A percentile compares a stretch with the other conserved stretches of the same genome.
phyloP scores from a whole-genome alignment of 2,113 vertebrate genomes.

The Amia ocellicauda region DNA sequence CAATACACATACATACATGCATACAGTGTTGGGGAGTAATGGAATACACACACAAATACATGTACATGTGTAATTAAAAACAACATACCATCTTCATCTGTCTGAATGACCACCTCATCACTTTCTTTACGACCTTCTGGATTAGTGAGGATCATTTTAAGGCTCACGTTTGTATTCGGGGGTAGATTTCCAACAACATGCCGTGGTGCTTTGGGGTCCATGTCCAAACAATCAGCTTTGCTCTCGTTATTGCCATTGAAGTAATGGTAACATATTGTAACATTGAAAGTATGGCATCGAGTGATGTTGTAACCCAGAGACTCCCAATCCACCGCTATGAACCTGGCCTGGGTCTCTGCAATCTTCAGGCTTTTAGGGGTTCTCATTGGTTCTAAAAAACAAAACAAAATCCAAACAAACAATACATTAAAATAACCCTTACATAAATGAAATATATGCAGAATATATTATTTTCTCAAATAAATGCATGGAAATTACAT shows the following conservation, averaged over 20 bases:
- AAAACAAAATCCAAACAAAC: constrained; percentile 17
- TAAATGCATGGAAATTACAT: too few relatives aligned
- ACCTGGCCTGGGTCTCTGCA: constrained; percentile 86
- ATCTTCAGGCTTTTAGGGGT: constrained; percentile 96
- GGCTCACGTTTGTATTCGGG: constrained; percentile 94
- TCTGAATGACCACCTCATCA: constrained; percentile 93
- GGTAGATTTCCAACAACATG: constrained; percentile 88
- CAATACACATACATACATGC: too few relatives aligned
- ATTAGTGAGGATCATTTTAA: constrained; percentile 97
- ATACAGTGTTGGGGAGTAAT: too few relatives aligned
- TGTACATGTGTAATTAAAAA: too few relatives aligned
- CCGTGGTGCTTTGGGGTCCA: constrained; percentile 95
- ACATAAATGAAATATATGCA: too few relatives aligned
- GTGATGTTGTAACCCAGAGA: constrained; percentile 98
- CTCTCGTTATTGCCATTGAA: constrained; percentile 80
- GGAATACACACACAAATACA: too few relatives aligned
- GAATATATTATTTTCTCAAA: too few relatives aligned
- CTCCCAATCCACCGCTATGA: constrained; percentile 96
- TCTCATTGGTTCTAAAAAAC: constrained; percentile 86
- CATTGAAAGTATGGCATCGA: constrained; percentile 96
- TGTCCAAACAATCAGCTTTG: constrained; percentile 92
- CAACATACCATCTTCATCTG: constrained; percentile 88
- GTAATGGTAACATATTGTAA: constrained; percentile 97
- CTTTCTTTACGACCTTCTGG: constrained; percentile 97
- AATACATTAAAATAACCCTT: too few relatives aligned